Evolutionary conservation across 2,888 invertebrate species (phyloP), one percentile per base, ranked within the genome.

Genomic region (Acanthococcus lagerstroemiae): DNA sequence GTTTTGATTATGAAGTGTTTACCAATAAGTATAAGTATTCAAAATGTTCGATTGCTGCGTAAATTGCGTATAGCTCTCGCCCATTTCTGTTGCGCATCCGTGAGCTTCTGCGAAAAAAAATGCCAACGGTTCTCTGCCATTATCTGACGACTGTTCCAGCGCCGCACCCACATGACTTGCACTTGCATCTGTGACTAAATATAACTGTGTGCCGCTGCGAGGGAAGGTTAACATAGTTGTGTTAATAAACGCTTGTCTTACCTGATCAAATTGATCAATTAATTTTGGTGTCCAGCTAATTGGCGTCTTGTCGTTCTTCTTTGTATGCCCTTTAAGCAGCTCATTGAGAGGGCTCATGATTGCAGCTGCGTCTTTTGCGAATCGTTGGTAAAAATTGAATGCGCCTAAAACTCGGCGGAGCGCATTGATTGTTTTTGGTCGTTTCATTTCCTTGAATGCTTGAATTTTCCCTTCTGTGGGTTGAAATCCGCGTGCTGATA

Each of bases 351-450:
- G 55, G 22, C 67, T 65, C 37, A 66, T 75, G 2, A 69, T 65
- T 26, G 69, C 17, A 2, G 76, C 75, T 2, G 76, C 73, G 3
- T 73, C 30, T 3, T 74, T 74, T 0, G 77, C 69, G 68, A 72
- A 76, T 4, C 73, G 63, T 3, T 76, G 65, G 46, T 75, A 76
- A 70, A 74, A 75, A 67, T 75, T 76, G 0, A 75, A 15, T 72
- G 75, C 74, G 0, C 74, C 75, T 0, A 76, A 54, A 67, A 74
- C 75, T 4, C 71, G 67, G 4, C 72, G 67, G 0, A 77, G 67
- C 12, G 73, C 67, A 24, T 72, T 72, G 0, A 72, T 71, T 0
- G 72, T 74, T 12, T 44, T 65, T 0, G 74, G 75, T 25, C 61
- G 55, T 17, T 60, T 21, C 37, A 54, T 67, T 12, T 65, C 57